Base-by-base conservation (phyloP, 2,888 invertebrate species). In the Cataglyphis cursor region DNA sequence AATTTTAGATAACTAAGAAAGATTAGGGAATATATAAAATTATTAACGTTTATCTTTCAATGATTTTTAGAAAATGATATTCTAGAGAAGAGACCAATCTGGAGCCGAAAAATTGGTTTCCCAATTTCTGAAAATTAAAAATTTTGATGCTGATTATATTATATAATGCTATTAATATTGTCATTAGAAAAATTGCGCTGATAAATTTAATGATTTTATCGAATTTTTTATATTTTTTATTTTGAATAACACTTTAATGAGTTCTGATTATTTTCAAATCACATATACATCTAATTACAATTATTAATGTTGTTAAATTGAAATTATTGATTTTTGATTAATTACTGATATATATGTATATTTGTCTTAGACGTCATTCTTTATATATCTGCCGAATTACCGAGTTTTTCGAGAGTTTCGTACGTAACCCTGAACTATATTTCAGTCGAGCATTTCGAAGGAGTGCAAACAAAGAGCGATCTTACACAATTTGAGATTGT, bases 391-490 rank as follows among this genome's bases (percentile, higher is more conserved):
- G 38, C 12, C 9, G 15, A 41, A 57, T 54, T 54, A 54, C 6
- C n/a, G 38, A 10, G 5, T 10, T 78, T 66, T 68, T 41, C 68
- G 24, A 38, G 54, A 64, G 28, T 76, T 76, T 76, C 28, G 35
- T 48, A 54, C 28, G 12, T 73, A 54, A 84, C 84, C 86, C 54
- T 84, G 86, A 86, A 74, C 74, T 48, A 82, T 59, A 68, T 80
- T 74, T 68, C 64, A 54, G 12, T 21, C n/a, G 38, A 24, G 59
- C 70, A 76, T 75, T 81, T 85, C 80, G 28, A 24, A 65, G 28
- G 51, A 82, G 66, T 48, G 38, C 35, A 64, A 80, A 80, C 80
- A 82, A 84, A 81, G 65, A 72, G 44, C 48, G 62, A 41, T 61
- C 66, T 86, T 82, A 78, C 59, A 73, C 41, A 84, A 85, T 57